phyloP scores from a whole-genome alignment of 2,888 invertebrate genomes.

The Leucophora obtusa region DNA sequence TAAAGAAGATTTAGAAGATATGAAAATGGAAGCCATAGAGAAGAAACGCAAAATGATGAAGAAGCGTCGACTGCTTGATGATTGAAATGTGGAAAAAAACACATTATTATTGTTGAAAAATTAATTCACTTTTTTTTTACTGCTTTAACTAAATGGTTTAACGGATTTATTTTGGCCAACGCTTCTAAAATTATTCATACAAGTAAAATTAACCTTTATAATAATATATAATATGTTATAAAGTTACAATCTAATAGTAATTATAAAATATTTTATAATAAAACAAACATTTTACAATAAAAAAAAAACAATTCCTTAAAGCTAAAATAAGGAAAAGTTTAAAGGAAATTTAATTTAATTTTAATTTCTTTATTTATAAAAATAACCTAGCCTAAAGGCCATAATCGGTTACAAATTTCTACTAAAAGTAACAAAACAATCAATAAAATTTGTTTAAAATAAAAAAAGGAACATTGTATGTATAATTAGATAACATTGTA shows the following conservation, averaged over 20 bases:
- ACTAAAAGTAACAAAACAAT: too few species aligned
- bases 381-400: too few species aligned
- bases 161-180: slow-evolving; percentile 34
- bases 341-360: too few species aligned
- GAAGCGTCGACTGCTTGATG: slow-evolving; percentile 67
- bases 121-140: background rate
- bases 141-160: slow-evolving; percentile 12
- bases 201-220: slow-evolving; percentile 18
- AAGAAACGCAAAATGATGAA: slow-evolving; percentile 80
- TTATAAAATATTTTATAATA: slow-evolving; percentile 39
- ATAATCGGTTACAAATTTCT: too few species aligned
- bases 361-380: too few species aligned
- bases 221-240: slow-evolving; percentile 37
- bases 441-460: too few species aligned
- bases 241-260: slow-evolving; percentile 33
- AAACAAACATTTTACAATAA: slow-evolving; percentile 56
- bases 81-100: background rate
- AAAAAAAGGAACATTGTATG: too few species aligned
- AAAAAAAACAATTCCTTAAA: slow-evolving; percentile 11
- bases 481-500: too few species aligned
- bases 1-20: slow-evolving; percentile 95
- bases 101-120: slow-evolving; percentile 11
- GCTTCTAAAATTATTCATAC: slow-evolving; percentile 44
- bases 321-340: too few species aligned
- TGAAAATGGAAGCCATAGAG: slow-evolving; percentile 89